Conservation (phyloP, 2,113 vertebrate genomes). For the Nothoprocta perdicaria region DNA sequence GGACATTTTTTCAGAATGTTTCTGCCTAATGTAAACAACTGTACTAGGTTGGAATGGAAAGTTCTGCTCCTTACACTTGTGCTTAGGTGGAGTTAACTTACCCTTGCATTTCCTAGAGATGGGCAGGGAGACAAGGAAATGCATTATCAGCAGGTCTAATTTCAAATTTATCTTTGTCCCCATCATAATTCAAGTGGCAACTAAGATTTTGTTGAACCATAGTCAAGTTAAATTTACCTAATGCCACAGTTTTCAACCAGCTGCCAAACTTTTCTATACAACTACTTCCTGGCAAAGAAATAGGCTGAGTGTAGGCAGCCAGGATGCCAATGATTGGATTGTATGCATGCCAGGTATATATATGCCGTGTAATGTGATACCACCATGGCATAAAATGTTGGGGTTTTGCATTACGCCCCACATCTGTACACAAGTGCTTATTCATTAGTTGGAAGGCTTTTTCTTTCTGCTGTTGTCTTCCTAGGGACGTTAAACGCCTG, state of each 20-base stretch:
- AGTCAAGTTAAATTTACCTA: background rate
- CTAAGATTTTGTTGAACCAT: background rate
- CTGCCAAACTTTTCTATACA: background rate
- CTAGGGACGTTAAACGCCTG: background rate
- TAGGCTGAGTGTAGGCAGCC: too few relatives aligned
- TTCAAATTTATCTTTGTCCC: background rate
- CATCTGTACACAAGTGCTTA: background rate
- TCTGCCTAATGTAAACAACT: conserved; percentile 14
- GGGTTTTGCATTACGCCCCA: background rate
- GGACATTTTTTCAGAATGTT: background rate
- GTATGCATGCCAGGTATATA: background rate
- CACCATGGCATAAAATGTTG: rapidly evolving
- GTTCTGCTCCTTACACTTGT: background rate
- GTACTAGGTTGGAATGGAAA: background rate
- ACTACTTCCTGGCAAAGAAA: background rate
- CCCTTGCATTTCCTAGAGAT: background rate
- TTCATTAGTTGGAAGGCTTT: background rate
- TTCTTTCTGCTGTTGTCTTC: background rate
- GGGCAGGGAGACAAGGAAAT: background rate
- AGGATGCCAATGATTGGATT: background rate
- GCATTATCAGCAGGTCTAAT: background rate
- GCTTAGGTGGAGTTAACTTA: background rate
- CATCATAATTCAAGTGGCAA: background rate
- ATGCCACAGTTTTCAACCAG: background rate
- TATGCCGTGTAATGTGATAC: background rate